Base-by-base conservation (phyloP, 1,140 invertebrate genomes). In the Mamestra configurata region DNA sequence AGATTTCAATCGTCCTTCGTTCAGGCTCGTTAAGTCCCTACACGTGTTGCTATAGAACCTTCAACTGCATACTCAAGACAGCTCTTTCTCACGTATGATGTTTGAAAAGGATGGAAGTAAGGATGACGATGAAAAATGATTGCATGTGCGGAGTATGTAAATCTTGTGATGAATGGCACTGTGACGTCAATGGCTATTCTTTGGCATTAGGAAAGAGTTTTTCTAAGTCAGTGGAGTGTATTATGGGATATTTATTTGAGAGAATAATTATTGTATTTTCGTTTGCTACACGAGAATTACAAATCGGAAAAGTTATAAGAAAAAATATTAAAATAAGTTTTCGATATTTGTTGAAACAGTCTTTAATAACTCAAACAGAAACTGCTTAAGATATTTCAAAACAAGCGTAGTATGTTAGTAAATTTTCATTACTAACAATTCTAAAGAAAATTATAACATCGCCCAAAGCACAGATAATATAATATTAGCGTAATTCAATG, bases 41-140 rank as follows among this genome's bases (percentile, higher is more conserved):
- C 40, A 70, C 66, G 40, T 70, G 40, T 70, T 49, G 13, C 7
- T 20, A 49, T 31, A 37, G 20, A 24, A 11, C 20, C 22, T 55
- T 55, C 13, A 27, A n/a, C 22, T 70, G 66, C 40, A 70, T 27
- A 24, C 20, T 18, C 8, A 70, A 27, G 6, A 24, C 13, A 7
- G 4, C 22, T 15, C 10, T 46, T 68, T 46, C 20, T 4, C 4
- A n/a, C 43, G 1, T 49, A n/a, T 49, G 43, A 4, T 0, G 15
- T 13, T 49, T n/a, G 43, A 49, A 49, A 49, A 4, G 15, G 43
- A 49, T 15, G 43, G 37, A 10, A 10, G 37, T 40, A 40, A n/a
- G 20, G 18, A 43, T 66, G 61, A 37, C 27, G 35, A 66, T 66
- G 61, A 66, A 40, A 66, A 66, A 66, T 43, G 61, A 66, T 22